These are phyloP conservation scores for Cremastinae sp. DNA, from an alignment of 2,888 invertebrate species.

Conservation along the genomic window DNA sequence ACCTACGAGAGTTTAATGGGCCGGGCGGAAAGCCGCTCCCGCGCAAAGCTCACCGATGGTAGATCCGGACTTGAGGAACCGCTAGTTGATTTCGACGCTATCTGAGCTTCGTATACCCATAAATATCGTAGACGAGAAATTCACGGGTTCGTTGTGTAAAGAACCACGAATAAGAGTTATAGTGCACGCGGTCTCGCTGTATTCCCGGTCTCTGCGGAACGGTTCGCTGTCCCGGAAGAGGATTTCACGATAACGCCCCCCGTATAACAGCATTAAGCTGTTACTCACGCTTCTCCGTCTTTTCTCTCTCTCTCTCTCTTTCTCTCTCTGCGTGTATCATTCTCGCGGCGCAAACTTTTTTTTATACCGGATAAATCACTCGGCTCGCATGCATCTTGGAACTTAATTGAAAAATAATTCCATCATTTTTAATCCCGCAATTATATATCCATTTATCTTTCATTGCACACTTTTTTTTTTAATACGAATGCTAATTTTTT, in stretches of 20 bases:
- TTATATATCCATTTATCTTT: too few species aligned
- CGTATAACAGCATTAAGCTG: conserved; percentile 71
- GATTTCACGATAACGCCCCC: conserved; percentile 69
- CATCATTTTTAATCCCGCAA: too few species aligned
- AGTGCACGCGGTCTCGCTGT: conserved; percentile 24
- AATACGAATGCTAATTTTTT: conserved; percentile 42
- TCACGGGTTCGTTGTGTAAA: conserved; percentile 14
- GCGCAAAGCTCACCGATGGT: conserved; percentile 70
- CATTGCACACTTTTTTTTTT: conserved; percentile 44
- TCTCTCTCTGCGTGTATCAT: conserved; percentile 18
- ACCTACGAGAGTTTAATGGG: conserved; percentile 67
- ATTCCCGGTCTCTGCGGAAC: background rate
- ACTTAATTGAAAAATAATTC: too few species aligned
- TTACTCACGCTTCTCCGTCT: conserved; percentile 58
- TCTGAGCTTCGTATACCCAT: conserved; percentile 14
- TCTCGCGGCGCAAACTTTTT: background rate
- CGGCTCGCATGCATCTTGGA: background rate
- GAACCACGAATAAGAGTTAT: conserved; percentile 50
- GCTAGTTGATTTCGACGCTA: conserved; percentile 64
- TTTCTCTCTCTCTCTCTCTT: too few species aligned
- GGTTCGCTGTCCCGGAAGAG: conserved; percentile 66
- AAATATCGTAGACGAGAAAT: conserved; percentile 19
- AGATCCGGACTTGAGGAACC: conserved; percentile 70
- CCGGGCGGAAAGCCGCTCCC: conserved; percentile 30
- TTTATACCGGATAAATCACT: background rate